These are phyloP conservation scores for Otis tarda DNA, from an alignment of 2,113 vertebrate genomes.

Conservation along the genomic window DNA sequence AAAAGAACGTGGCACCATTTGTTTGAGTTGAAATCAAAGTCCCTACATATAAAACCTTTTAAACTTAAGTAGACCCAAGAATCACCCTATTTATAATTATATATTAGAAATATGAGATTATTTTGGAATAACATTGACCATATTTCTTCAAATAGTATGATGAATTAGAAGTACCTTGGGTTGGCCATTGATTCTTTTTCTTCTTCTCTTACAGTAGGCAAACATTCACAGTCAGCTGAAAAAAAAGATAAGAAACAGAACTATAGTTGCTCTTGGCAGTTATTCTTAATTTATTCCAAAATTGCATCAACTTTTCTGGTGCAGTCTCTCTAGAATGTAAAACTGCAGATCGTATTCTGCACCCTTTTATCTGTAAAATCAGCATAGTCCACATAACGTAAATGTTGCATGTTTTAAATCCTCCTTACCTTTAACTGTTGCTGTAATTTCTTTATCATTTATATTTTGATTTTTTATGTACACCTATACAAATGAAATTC, in stretches of 20 bases:
- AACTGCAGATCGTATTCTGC: not conserved
- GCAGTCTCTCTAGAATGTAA: not conserved
- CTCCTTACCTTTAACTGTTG: not conserved
- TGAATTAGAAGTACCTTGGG: slow-evolving; percentile 68
- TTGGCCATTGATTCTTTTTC: slow-evolving; percentile 76
- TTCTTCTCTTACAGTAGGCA: slow-evolving; percentile 81
- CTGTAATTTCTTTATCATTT: not conserved
- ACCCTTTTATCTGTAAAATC: not conserved
- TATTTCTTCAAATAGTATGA: not conserved
- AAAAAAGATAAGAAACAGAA: slow-evolving; percentile 9
- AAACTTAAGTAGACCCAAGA: not conserved
- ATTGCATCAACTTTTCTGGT: not conserved
- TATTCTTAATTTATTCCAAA: not conserved
- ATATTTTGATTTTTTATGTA: not conserved
- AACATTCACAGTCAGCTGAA: slow-evolving; percentile 72
- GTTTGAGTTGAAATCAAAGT: not conserved
- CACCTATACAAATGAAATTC: not conserved
- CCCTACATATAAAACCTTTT: not conserved
- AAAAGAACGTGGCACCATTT: not conserved
- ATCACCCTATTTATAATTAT: not conserved
- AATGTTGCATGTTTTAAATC: not conserved
- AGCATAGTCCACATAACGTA: not conserved
- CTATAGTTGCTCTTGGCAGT: not conserved
- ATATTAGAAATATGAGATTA: not conserved
- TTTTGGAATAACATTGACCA: not conserved